A percentile compares a stretch with the other conserved stretches of the same genome.
These are phyloP conservation scores for Pseudomyrmex pallidus DNA, from an alignment of 1,140 invertebrate species.

Conservation along the genomic window DNA sequence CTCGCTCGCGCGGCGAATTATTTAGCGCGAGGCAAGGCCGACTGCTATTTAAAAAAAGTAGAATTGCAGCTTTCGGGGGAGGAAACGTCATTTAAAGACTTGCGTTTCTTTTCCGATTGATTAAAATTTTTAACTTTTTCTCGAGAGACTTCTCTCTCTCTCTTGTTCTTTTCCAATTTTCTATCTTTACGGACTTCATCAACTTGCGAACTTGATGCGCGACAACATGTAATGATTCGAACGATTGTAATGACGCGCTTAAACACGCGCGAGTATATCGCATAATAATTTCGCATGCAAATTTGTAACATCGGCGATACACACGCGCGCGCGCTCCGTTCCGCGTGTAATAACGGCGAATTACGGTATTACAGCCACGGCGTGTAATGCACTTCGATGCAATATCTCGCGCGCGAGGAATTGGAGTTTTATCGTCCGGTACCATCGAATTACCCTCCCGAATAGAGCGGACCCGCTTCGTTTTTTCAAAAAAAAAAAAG, in stretches of 20 bases:
- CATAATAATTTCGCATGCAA: slow-evolving; percentile 19
- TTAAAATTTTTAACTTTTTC: no score
- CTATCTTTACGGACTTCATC: no score
- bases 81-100: no score
- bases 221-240: no score
- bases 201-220: no score
- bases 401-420: not conserved
- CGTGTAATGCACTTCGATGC: not conserved
- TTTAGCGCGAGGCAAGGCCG: no score
- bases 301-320: not conserved
- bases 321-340: not conserved
- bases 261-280: not conserved
- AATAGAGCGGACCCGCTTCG: not conserved
- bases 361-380: not conserved
- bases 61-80: not conserved
- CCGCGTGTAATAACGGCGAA: not conserved
- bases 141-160: no score
- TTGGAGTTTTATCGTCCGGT: slow-evolving; percentile 5
- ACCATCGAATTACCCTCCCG: slow-evolving; percentile 15
- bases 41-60: no score
- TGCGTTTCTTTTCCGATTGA: no score
- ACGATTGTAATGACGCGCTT: not conserved
- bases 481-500: not conserved
- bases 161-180: no score
- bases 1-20: not conserved